These are phyloP conservation scores for Lontra canadensis DNA, from an alignment of 2,113 vertebrate genomes.

Conservation along the genomic window DNA sequence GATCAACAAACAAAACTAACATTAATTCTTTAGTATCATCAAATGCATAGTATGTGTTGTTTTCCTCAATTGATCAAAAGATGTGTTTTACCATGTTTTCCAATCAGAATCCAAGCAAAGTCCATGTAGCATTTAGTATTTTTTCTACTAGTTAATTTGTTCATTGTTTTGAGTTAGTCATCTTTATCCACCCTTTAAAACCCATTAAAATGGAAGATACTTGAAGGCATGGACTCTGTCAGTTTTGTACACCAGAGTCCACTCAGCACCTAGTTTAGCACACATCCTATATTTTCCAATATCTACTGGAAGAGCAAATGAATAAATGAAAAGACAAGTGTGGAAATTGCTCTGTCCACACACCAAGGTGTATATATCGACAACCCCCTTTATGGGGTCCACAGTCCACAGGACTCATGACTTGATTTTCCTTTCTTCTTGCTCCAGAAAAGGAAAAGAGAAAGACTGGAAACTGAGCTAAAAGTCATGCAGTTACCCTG, in stretches of 20 bases:
- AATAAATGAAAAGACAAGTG: not conserved
- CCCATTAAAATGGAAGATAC: not conserved
- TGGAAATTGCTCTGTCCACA: not conserved
- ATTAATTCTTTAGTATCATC: not conserved
- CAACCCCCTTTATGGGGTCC: not conserved
- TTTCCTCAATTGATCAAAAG: not conserved
- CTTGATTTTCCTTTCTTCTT: conserved; percentile 3
- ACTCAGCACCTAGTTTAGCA: rapidly evolving
- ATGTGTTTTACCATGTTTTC: not conserved
- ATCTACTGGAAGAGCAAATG: not conserved
- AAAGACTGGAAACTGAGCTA: not conserved
- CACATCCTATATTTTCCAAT: not conserved
- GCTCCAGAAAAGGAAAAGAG: not conserved
- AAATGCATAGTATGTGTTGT: not conserved
- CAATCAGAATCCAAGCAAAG: not conserved
- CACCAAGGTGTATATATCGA: not conserved
- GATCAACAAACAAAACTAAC: not conserved
- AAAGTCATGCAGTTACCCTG: not conserved
- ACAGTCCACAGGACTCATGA: not conserved
- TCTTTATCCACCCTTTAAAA: not conserved
- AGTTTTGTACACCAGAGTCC: not conserved
- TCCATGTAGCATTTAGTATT: not conserved
- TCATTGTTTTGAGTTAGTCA: not conserved
- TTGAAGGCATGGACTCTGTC: not conserved
- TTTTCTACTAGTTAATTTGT: not conserved